Conservation (phyloP, 2,113 vertebrate genomes). For the Formicarius rufipectus region DNA sequence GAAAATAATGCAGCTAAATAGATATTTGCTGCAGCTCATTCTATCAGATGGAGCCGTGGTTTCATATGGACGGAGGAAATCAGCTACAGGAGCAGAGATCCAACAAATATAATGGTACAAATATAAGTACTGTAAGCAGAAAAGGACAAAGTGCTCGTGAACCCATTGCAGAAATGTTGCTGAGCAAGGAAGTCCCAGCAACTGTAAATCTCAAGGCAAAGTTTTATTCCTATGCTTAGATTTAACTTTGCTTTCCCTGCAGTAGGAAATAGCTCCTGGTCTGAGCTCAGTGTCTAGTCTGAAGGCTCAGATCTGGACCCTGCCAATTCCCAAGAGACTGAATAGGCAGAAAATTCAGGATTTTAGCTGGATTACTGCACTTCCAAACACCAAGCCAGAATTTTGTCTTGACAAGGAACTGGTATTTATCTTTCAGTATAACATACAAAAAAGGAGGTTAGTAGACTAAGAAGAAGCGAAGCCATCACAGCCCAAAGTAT, state of each 20-base stretch:
- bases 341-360: not conserved
- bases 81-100: not conserved
- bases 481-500: not conserved
- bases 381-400: not conserved
- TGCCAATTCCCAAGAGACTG: not conserved
- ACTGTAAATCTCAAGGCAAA: not conserved
- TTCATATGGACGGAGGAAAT: not conserved
- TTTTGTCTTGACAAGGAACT: not conserved
- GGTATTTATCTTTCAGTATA: not conserved
- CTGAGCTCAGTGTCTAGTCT: not conserved
- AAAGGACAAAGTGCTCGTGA: not conserved
- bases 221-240: accelerated
- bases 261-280: not conserved
- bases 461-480: not conserved
- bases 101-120: not conserved
- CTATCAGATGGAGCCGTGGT: accelerated
- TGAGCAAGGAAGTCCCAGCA: not conserved
- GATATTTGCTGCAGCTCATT: not conserved
- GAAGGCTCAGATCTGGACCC: not conserved
- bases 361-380: not conserved
- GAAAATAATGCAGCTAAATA: not conserved
- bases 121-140: not conserved
- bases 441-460: not conserved
- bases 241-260: not conserved
- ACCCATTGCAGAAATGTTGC: not conserved